Evolutionary conservation across 2,797 vertebrate species (phyloP).

Genomic region (Oreortyx pictus): DNA sequence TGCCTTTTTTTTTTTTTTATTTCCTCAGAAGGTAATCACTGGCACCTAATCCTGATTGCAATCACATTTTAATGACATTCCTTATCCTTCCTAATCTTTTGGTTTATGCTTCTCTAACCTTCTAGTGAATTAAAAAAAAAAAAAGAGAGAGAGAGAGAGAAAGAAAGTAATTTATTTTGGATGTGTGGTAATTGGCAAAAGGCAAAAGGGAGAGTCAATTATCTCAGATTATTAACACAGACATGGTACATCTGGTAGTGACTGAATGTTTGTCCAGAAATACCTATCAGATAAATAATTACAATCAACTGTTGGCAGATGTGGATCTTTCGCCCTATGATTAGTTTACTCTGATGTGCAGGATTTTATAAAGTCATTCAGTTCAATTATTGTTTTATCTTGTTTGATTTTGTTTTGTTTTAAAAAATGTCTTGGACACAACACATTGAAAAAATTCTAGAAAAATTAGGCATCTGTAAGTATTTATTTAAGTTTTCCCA

Average conservation of each 20-base stretch:
- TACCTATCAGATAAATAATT: constrained; percentile 75
- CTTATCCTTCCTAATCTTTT: constrained; percentile 48
- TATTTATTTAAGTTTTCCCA: constrained; percentile 64
- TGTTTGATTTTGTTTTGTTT: not conserved
- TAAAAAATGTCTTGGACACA: constrained; percentile 1
- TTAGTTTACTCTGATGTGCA: constrained; percentile 17
- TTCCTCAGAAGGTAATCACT: constrained; percentile 21
- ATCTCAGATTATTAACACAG: constrained; percentile 76
- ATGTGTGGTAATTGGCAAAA: constrained; percentile 70
- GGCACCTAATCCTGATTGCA: constrained; percentile 31
- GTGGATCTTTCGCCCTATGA: constrained; percentile 36
- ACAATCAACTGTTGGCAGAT: constrained; percentile 71
- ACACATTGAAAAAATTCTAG: constrained; percentile 26
- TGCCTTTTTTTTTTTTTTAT: not conserved
- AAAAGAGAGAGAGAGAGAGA: not conserved
- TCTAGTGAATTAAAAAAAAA: constrained; percentile 4
- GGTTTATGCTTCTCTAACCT: constrained; percentile 43
- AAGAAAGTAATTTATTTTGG: constrained; percentile 12
- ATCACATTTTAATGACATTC: constrained; percentile 53
- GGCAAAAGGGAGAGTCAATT: constrained; percentile 73
- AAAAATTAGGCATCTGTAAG: constrained; percentile 56
- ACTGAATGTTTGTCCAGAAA: constrained; percentile 76
- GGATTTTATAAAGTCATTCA: constrained; percentile 31
- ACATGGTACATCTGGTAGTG: constrained; percentile 66
- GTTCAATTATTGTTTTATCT: constrained; percentile 8